phyloP scores from a whole-genome alignment of 2,888 invertebrate species.

The Rhimphoctona megacephalus region DNA sequence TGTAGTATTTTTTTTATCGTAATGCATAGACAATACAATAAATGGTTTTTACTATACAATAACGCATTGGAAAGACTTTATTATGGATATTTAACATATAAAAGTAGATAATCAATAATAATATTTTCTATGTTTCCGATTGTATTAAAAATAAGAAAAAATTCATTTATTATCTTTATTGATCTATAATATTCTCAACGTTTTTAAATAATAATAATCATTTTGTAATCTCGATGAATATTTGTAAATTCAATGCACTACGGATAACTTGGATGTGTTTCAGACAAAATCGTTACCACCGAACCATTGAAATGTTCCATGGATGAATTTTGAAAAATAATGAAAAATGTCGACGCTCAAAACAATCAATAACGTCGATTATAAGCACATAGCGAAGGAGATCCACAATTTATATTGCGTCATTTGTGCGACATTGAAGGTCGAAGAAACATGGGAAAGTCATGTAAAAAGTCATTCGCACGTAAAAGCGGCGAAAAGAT shows the following conservation, averaged over 20 bases:
- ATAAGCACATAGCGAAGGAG: not conserved
- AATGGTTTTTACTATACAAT: too few relatives aligned
- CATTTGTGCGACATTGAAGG: not conserved
- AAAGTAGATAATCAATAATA: not conserved
- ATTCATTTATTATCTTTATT: not conserved
- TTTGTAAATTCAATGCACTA: not conserved
- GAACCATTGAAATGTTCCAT: not conserved
- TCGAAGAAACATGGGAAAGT: not conserved
- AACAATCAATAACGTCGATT: not conserved
- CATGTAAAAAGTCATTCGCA: not conserved
- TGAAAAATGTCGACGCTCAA: not conserved
- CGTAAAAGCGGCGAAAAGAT: not conserved
- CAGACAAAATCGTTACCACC: not conserved
- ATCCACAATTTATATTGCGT: not conserved
- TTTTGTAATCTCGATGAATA: not conserved
- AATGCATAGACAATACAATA: too few relatives aligned
- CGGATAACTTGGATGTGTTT: not conserved
- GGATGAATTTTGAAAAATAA: not conserved
- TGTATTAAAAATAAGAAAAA: not conserved
- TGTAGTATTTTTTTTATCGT: too few relatives aligned
- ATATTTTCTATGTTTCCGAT: not conserved
- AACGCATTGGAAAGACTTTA: not conserved
- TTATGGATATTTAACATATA: not conserved
- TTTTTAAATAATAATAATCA: not conserved
- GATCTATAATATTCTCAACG: not conserved